phyloP scores from a whole-genome alignment of 2,797 vertebrate genomes.

The Silurus lanzhouensis region DNA sequence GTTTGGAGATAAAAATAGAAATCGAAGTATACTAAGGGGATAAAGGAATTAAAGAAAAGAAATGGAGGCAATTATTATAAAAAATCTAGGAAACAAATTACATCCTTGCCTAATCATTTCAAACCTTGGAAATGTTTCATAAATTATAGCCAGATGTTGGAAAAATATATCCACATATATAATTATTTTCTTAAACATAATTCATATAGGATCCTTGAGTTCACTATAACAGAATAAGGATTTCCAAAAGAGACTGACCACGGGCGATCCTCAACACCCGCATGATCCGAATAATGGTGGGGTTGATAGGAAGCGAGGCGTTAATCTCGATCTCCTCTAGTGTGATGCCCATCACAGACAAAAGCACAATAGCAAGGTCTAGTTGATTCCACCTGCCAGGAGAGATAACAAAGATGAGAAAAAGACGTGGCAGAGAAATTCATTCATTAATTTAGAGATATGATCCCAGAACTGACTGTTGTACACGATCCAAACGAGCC shows the following conservation, averaged over 20 bases:
- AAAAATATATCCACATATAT: background rate
- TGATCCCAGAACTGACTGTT: background rate
- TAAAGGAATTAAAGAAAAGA: background rate
- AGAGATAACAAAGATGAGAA: background rate
- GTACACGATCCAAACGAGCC: background rate
- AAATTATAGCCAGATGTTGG: background rate
- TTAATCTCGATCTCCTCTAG: conserved; percentile 95
- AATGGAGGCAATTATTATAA: background rate
- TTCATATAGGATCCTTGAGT: background rate
- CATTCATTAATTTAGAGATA: conserved; percentile 7
- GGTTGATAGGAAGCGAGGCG: conserved; percentile 92
- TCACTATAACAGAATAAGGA: background rate
- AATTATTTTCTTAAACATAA: background rate
- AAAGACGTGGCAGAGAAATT: background rate
- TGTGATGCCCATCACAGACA: conserved; percentile 94
- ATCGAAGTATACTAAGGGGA: too few relatives aligned
- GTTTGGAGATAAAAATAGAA: background rate
- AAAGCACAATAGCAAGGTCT: conserved; percentile 91
- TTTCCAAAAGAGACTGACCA: conserved; percentile 67
- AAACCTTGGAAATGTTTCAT: background rate
- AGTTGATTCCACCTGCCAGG: conserved; percentile 89
- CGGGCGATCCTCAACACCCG: conserved; percentile 90
- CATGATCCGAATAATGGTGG: conserved; percentile 97
- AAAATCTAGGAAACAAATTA: background rate
- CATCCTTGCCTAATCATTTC: background rate